Base-by-base conservation (phyloP, 1,140 invertebrate genomes). In the Heliconius nattereri region DNA sequence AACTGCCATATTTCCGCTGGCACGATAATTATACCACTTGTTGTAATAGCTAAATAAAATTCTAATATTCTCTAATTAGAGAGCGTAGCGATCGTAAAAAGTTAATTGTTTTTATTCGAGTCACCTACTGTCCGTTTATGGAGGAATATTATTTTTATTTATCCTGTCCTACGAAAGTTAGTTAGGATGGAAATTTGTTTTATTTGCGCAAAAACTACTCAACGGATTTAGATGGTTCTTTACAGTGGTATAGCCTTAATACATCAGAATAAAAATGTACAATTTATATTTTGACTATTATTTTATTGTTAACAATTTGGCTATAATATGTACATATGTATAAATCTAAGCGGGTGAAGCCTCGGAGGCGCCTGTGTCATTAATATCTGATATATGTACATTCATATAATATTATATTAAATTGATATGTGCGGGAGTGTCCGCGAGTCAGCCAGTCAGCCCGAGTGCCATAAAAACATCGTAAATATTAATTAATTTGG, bases 401-500 rank as follows among this genome's bases (percentile, higher is more conserved):
- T 72, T 35, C 32, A 72, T 11, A 37, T 20, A 72, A 60, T 60
- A 20, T 20, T 20, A n/a, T n/a, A 60, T 23, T 60, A 23, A 23
- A 60, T 60, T 60, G 54, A 60, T 60, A 60, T 60, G 54, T 60
- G 54, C 60, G 60, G 60, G 60, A 66, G 60, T 26, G 60, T 66
- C 60, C 71, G 71, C 37, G 19, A 35, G 71, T 72, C 37, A 54
- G 40, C 29, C 45, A 45, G 40, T 45, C 40, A 45, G 40, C 5
- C 13, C 40, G 40, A 45, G 29, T 11, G 29, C 52, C 13, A 75
- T 66, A 71, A 77, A 77, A 77, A 77, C 45, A 23, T 72, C 66
- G 81, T 81, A 78, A 70, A 54, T 74, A 77, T 75, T 71, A 74
- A 83, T 74, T 60, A 74, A 83, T 80, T 83, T 75, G 81, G 76